Conservation (phyloP, 2,113 vertebrate genomes). For the Meleagris gallopavo region DNA sequence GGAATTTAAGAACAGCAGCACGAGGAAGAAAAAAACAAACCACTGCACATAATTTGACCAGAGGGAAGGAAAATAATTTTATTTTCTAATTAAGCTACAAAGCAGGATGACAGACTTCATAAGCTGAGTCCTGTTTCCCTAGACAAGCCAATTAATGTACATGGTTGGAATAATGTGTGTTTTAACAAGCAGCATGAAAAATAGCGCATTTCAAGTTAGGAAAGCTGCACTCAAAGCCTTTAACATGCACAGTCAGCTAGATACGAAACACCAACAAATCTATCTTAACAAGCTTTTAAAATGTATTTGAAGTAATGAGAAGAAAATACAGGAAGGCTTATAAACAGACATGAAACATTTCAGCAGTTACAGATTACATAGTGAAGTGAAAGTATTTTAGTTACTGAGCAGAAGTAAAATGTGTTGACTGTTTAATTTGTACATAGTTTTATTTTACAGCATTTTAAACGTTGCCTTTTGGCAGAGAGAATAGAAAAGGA, state of each 20-base stretch:
- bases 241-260: constrained; percentile 57
- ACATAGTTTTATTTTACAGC: constrained; percentile 13
- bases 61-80: constrained; percentile 20
- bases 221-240: constrained; percentile 26
- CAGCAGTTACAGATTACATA: constrained; percentile 39
- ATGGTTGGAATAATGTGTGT: constrained; percentile 47
- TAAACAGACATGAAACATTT: constrained; percentile 61
- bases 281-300: constrained; percentile 59
- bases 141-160: constrained; percentile 68
- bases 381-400: constrained; percentile 33
- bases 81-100: constrained; percentile 60
- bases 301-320: constrained; percentile 39
- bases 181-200: constrained; percentile 57
- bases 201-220: constrained; percentile 33
- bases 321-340: constrained; percentile 36
- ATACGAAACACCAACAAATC: constrained; percentile 19
- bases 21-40: accelerated
- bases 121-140: constrained; percentile 30
- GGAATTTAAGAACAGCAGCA: background rate
- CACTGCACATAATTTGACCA: constrained; percentile 4
- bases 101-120: constrained; percentile 48
- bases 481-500: background rate
- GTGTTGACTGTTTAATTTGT: constrained; percentile 39
- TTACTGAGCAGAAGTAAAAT: constrained; percentile 39
- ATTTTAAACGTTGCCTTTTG: constrained; percentile 56